Evolutionary conservation across 64 coral and sea anemone species (phyloP), one percentile per base, ranked within the genome.

Genomic region (Acropora tenuis): DNA sequence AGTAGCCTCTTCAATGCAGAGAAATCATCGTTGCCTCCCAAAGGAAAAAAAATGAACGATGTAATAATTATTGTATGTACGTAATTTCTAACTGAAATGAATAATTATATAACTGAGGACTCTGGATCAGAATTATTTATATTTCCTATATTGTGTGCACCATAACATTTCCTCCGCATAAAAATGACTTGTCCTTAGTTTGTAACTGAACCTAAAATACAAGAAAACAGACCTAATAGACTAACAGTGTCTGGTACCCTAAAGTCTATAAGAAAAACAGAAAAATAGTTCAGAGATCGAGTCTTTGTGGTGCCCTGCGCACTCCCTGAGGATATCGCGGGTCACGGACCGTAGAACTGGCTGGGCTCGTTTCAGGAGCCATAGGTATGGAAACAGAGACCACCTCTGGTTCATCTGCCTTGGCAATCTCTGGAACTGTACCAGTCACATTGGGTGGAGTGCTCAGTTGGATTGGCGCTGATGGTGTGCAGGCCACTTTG

Each of bases 221-320:
- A 40, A 48, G 67, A 73, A 48, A 43, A 72, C 41, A 71, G 16
- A 66, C 4, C 41, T 71, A 73, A 73, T 73, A 18, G 17, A 73
- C 16, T 73, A 42, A 73, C n/a, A 73, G 18, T 73, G 63, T 73
- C 65, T 45, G 13, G 83, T 86, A 86, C 11, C 12, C 16, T 73
- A 49, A 2, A n/a, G 83, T 73, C 30, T 30, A 12, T 68, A 79
- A 79, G 9, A 73, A 73, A 69, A 69, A 69, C 5, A 69, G 1
- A 69, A 69, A 69, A 75, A 74, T 3, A 69, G 88, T 90, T 90
- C 88, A 90, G 68, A 90, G 58, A 57, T 90, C 50, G 41, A 89
- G 87, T 66, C 66, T 90, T 43, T 90, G 47, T 53, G 78, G 78
- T 57, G 77, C 77, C 48, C 16, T 79, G 59, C 41, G 76, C 69